Percentiles rank a stretch among this genome's conserved stretches.
phyloP scores from a whole-genome alignment of 2,888 invertebrate genomes.

The Bugulina stolonifera region DNA sequence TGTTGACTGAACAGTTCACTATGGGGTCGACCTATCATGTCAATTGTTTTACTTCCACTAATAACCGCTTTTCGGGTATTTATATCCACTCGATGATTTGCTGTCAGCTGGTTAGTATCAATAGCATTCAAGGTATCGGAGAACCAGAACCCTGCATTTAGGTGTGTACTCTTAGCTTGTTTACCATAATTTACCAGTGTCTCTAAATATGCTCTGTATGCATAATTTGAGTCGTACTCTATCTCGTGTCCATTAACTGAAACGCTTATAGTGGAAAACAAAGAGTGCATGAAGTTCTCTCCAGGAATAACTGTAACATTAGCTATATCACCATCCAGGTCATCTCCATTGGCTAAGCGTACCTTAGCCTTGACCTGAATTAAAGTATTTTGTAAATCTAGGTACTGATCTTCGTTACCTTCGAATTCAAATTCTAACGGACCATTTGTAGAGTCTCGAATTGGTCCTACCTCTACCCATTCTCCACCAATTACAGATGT shows the following conservation, averaged over 20 bases:
- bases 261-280: not conserved
- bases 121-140: not conserved
- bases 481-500: not conserved
- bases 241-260: not conserved
- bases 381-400: not conserved
- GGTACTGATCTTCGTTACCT: not conserved
- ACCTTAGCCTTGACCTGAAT: not conserved
- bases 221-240: not conserved
- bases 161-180: not conserved
- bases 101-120: not conserved
- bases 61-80: not conserved
- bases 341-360: not conserved
- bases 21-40: not conserved
- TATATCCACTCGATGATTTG: not conserved
- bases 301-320: not conserved
- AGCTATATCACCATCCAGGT: not conserved
- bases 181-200: not conserved
- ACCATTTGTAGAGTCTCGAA: not conserved
- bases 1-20: not conserved
- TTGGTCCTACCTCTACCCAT: not conserved
- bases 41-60: not conserved
- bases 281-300: not conserved
- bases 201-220: not conserved
- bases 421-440: not conserved
- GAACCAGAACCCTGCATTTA: not conserved